Evolutionary conservation across 1,140 invertebrate genomes (phyloP).

Genomic region (Drosophila kohkoa): DNA sequence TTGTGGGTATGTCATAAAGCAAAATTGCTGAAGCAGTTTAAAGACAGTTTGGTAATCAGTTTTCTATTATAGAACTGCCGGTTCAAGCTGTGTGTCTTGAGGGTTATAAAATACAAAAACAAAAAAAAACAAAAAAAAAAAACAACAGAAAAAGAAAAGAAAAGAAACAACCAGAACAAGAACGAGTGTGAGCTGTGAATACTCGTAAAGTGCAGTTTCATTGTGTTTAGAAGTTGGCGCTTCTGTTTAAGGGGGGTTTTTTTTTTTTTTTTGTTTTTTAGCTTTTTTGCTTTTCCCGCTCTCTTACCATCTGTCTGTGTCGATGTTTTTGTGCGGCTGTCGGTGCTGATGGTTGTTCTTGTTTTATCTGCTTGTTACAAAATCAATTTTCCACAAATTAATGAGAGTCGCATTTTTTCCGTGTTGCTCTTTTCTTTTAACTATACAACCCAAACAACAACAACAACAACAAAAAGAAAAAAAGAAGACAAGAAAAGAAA

Average conservation of each 20-base stretch:
- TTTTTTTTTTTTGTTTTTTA: neutral
- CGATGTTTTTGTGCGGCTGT: neutral
- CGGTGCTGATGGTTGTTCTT: conserved; percentile 32
- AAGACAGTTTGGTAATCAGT: conserved; percentile 22
- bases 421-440: conserved; percentile 40
- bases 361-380: conserved; percentile 58
- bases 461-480: neutral
- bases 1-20: conserved; percentile 1
- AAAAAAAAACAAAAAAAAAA: neutral
- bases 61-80: neutral
- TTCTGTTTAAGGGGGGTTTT: neutral
- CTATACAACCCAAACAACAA: neutral
- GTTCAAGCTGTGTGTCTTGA: neutral
- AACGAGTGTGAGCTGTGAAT: no score
- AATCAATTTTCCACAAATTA: conserved; percentile 70
- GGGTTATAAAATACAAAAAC: neutral
- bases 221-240: conserved; percentile 27
- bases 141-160: no score
- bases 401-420: conserved; percentile 62
- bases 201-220: conserved; percentile 15
- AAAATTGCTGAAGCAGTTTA: conserved; percentile 18
- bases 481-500: conserved; percentile 8
- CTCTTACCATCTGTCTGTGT: neutral
- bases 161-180: neutral
- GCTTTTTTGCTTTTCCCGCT: neutral